Conservation (phyloP, 2,113 vertebrate species). For the Sitta europaea region DNA sequence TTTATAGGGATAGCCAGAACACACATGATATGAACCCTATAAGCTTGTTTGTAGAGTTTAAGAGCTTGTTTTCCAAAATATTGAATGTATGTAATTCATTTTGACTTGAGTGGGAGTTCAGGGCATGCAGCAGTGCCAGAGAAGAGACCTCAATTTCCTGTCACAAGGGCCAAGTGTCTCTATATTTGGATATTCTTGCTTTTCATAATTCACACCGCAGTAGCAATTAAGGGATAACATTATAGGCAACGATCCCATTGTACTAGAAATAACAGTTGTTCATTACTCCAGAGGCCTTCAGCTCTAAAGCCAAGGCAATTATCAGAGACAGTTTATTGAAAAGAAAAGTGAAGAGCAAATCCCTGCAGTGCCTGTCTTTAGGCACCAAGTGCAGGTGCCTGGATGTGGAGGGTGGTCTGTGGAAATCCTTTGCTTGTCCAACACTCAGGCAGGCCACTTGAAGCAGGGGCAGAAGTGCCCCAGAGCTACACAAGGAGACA, state of each 20-base stretch:
- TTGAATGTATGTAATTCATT: neutral
- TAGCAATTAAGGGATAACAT: conserved; percentile 21
- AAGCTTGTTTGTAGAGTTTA: neutral
- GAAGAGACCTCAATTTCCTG: conserved; percentile 37
- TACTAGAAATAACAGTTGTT: conserved; percentile 36
- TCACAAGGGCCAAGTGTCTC: conserved; percentile 7
- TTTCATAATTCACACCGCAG: conserved; percentile 1
- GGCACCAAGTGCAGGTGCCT: neutral
- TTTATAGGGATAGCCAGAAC: neutral
- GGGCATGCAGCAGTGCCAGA: neutral
- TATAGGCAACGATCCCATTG: conserved; percentile 11
- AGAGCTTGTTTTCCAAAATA: neutral
- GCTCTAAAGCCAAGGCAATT: conserved; percentile 14
- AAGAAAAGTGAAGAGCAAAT: neutral
- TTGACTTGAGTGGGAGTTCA: neutral
- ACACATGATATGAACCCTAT: neutral
- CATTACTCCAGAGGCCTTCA: conserved; percentile 21
- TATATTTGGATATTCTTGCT: conserved; percentile 1
- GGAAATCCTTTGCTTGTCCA: neutral
- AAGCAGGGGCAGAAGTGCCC: neutral
- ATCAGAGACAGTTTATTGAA: neutral
- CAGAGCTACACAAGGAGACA: neutral
- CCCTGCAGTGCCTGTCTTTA: neutral
- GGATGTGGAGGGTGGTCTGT: neutral
- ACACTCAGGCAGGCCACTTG: neutral